A percentile compares a stretch with the other conserved stretches of the same genome.
These are phyloP conservation scores for Pissodes strobi DNA, from an alignment of 1,140 invertebrate species.

Conservation along the genomic window DNA sequence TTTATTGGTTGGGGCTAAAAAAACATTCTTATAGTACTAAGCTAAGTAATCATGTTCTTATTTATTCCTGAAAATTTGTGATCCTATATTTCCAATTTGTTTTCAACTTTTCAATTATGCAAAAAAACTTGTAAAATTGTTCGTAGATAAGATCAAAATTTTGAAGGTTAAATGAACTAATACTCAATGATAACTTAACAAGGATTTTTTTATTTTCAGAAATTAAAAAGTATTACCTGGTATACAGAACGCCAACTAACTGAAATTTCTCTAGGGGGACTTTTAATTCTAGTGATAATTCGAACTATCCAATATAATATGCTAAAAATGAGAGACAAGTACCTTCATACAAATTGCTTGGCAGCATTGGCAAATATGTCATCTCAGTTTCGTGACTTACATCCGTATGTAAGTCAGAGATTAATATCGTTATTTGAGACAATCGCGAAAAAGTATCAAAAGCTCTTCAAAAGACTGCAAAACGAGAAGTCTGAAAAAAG, in stretches of 20 bases:
- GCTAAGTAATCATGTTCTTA: too few species aligned
- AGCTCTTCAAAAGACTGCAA: conserved; percentile 38
- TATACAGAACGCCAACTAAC: conserved; percentile 87
- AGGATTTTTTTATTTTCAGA: conserved; percentile 61
- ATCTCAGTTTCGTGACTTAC: conserved; percentile 88
- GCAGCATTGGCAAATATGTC: conserved; percentile 99
- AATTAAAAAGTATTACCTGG: conserved; percentile 87
- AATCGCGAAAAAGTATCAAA: conserved; percentile 74
- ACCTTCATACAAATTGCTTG: conserved; percentile 94
- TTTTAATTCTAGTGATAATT: conserved; percentile 92
- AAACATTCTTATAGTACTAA: too few species aligned
- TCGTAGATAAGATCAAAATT: too few species aligned
- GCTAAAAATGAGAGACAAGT: conserved; percentile 94
- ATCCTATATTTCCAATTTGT: too few species aligned
- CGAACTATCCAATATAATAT: conserved; percentile 98
- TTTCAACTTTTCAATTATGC: too few species aligned
- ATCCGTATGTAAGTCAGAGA: conserved; percentile 95
- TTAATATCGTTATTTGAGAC: conserved; percentile 88
- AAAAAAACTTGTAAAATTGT: too few species aligned
- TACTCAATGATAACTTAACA: too few species aligned
- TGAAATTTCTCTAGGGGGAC: conserved; percentile 93
- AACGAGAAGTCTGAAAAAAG: conserved; percentile 48
- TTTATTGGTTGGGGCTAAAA: too few species aligned
- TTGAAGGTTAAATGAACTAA: too few species aligned
- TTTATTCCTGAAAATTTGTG: too few species aligned